Conservation (phyloP, 2,797 vertebrate species). For the Erethizon dorsatum region DNA sequence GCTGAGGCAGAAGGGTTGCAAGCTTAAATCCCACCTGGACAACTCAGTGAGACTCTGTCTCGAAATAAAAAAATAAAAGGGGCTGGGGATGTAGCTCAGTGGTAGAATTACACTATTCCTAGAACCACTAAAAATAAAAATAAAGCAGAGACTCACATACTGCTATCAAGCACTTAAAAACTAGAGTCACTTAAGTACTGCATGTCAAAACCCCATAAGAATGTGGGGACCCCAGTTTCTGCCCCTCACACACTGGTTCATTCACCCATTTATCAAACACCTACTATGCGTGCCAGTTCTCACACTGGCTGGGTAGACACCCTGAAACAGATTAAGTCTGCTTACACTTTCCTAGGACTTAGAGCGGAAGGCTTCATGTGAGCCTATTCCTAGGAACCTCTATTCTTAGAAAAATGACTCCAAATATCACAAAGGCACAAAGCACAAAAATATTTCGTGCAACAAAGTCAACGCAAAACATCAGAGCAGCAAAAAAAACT, state of each 20-base stretch:
- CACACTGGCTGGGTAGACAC: rapidly evolving
- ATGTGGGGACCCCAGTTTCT: background rate
- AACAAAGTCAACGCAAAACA: background rate
- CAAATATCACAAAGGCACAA: background rate
- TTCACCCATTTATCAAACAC: background rate
- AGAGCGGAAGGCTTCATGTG: background rate
- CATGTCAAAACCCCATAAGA: rapidly evolving
- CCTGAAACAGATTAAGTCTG: rapidly evolving
- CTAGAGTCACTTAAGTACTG: background rate
- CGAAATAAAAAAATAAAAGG: background rate
- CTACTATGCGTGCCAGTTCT: background rate
- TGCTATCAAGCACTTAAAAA: background rate
- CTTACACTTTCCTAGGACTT: background rate
- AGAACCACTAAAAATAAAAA: background rate
- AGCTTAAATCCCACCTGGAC: background rate
- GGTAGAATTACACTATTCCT: background rate
- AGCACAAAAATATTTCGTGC: background rate
- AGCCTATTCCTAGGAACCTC: background rate
- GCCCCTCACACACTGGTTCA: background rate
- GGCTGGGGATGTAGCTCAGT: background rate
- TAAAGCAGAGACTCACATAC: background rate
- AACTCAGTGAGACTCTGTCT: background rate
- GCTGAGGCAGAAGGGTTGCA: background rate
- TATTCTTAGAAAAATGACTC: constrained; percentile 65
- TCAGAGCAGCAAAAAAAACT: background rate